Evolutionary conservation across 1,140 invertebrate genomes (phyloP).

Genomic region (Psilanteris sp.): DNA sequence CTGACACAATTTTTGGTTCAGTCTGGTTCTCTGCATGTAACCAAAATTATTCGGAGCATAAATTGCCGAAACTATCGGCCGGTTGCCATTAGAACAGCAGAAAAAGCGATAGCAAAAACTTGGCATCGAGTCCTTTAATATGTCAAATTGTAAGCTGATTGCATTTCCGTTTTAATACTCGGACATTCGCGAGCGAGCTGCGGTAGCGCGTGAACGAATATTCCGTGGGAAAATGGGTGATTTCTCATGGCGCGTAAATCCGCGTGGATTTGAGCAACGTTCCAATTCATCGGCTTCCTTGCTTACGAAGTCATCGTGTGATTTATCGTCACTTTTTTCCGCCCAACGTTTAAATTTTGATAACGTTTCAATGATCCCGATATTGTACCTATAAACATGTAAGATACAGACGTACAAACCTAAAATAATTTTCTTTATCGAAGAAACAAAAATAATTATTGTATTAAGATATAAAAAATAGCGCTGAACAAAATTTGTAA

Average conservation of each 20-base stretch:
- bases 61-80: no score
- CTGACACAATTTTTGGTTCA: no score
- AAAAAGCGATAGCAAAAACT: conserved; percentile 43
- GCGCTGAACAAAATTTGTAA: no score
- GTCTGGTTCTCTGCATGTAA: not conserved
- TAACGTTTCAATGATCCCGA: conserved; percentile 47
- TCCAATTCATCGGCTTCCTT: conserved; percentile 67
- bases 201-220: conserved; percentile 64
- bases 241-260: conserved; percentile 71
- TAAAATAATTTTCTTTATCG: no score
- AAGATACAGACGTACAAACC: no score
- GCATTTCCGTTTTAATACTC: conserved; percentile 62
- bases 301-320: conserved; percentile 65
- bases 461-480: no score
- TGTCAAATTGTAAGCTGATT: conserved; percentile 51
- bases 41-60: conserved; percentile 35
- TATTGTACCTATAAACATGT: no score
- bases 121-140: conserved; percentile 59
- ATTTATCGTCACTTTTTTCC: conserved; percentile 70
- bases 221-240: conserved; percentile 75
- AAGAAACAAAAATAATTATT: no score
- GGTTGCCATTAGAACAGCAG: conserved; percentile 19
- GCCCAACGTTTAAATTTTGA: conserved; percentile 46
- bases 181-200: conserved; percentile 36
- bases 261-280: conserved; percentile 64